Conservation (phyloP, 1,140 invertebrate species). For the Diorhabda carinulata region DNA sequence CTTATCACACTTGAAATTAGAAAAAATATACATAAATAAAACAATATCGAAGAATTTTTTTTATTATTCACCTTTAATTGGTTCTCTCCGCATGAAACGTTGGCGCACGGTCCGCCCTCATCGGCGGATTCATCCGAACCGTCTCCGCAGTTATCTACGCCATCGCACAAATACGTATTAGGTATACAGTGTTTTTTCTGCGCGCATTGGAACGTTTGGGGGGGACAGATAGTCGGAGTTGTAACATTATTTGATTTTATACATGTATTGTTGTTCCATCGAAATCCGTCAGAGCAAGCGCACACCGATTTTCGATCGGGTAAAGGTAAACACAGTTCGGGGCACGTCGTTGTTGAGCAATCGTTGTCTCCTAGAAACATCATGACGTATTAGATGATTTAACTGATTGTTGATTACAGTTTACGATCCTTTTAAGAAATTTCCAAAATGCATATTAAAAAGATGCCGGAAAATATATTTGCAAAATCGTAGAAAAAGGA, state of each 20-base stretch:
- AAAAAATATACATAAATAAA: neutral
- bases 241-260: conserved; percentile 28
- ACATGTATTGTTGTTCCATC: conserved; percentile 34
- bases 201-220: conserved; percentile 50
- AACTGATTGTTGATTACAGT: neutral
- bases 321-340: conserved; percentile 57
- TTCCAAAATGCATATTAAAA: neutral
- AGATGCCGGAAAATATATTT: too few species aligned
- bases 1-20: conserved; percentile 47
- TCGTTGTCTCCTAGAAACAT: conserved; percentile 43
- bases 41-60: neutral
- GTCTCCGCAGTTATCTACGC: conserved; percentile 77
- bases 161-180: conserved; percentile 67
- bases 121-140: conserved; percentile 70
- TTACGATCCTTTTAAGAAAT: neutral
- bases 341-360: conserved; percentile 49
- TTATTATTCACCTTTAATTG: conserved; percentile 20
- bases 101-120: conserved; percentile 52
- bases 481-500: too few species aligned
- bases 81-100: conserved; percentile 32
- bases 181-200: conserved; percentile 51
- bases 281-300: conserved; percentile 54
- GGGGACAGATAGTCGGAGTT: conserved; percentile 23
- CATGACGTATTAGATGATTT: neutral
- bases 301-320: conserved; percentile 51